Percentiles rank a stretch among this genome's conserved stretches.
Conservation (phyloP, 2,797 vertebrate genomes). For the Chlorospingus flavigularis region DNA sequence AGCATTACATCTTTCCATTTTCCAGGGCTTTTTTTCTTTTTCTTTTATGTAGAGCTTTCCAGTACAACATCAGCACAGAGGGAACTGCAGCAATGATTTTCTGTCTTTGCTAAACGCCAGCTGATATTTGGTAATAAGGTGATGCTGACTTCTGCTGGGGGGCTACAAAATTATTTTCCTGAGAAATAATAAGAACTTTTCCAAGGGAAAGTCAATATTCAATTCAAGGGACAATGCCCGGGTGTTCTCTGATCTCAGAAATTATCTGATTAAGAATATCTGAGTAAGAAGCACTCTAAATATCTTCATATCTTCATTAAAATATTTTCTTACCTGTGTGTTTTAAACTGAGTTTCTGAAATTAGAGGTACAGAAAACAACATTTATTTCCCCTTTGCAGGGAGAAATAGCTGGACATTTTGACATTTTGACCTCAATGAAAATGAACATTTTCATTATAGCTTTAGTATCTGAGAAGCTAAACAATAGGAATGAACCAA, state of each 20-base stretch:
- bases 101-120: background rate
- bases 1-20: background rate
- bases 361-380: background rate
- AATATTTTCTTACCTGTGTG: background rate
- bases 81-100: background rate
- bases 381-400: background rate
- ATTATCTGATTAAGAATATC: background rate
- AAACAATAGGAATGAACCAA: background rate
- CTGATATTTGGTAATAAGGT: background rate
- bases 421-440: background rate
- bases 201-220: background rate
- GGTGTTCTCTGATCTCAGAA: background rate
- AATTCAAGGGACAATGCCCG: background rate
- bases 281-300: background rate
- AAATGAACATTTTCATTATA: background rate
- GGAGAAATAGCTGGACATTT: background rate
- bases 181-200: background rate
- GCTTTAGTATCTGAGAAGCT: background rate
- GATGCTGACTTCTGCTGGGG: background rate
- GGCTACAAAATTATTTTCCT: background rate
- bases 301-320: background rate
- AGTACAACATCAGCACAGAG: background rate
- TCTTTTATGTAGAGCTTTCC: background rate
- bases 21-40: background rate
- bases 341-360: constrained; percentile 1